Evolutionary conservation across 2,888 invertebrate genomes (phyloP), one percentile per base, ranked within the genome.

Genomic region (Timema cristinae): DNA sequence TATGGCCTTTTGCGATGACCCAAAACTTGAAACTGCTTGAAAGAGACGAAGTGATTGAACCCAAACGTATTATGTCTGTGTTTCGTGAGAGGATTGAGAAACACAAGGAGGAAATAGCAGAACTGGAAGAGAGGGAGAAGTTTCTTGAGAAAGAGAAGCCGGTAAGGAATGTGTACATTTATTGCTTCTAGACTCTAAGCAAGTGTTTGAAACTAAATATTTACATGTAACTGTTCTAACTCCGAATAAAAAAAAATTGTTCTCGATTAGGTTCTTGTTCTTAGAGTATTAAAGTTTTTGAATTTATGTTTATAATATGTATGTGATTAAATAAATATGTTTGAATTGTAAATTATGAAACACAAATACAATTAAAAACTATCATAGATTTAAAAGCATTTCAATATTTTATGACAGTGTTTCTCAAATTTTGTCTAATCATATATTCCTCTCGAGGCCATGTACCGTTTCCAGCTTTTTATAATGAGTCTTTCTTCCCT

Each of bases 51-150:
- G 89, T 90, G 0, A 79, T 98, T 16, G 93, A 94, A 79, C 92
- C 95, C 0, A 92, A 91, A 78, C 86, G 97, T 50, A 93, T 96
- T 0, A 92, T 95, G 80, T 97, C 97, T 0, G 94, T 97, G 5
- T 98, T 97, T 83, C 91, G 95, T 72, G 95, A 96, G 79, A 87
- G 95, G 9, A 87, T 94, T 0, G 94, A 94, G 79, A 95, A 94
- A 76, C 94, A 94, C 79, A 95, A 94, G 79, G 94, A 95, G 79
- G 95, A 94, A 81, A 85, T 94, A 66, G 93, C 91, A 0, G 94
- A 92, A 81, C 83, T 94, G 68, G 95, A 93, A 81, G 90, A 91
- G 75, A 88, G 91, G 77, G 94, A 92, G 77, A 91, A 93, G 75
- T 84, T 94, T 0, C 87, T 92, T 66, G 94, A 95, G 78, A 95